phyloP scores from a whole-genome alignment of 37 sponge, comb jelly and placozoan genomes.

The Bolinopsis microptera region DNA sequence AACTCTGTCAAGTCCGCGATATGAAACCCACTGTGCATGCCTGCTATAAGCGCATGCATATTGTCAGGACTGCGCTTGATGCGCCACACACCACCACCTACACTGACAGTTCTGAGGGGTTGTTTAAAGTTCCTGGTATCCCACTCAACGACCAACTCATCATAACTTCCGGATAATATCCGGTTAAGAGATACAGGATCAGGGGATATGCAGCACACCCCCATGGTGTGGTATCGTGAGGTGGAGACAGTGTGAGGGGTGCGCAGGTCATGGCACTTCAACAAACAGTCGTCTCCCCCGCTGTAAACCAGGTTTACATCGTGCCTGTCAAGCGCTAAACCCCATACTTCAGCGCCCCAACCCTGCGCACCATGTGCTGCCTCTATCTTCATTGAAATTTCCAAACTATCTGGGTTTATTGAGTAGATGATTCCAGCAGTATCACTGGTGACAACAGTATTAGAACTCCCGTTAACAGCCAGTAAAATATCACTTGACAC shows the following conservation, averaged over 20 bases:
- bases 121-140: not conserved
- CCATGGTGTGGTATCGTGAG: slow-evolving; percentile 42
- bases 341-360: slow-evolving; percentile 56
- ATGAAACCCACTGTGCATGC: slow-evolving; percentile 63
- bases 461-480: not conserved
- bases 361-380: slow-evolving; percentile 11
- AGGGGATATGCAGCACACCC: slow-evolving; percentile 57
- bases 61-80: not conserved
- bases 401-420: not conserved
- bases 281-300: slow-evolving; percentile 53
- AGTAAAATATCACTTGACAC: slow-evolving; percentile 2
- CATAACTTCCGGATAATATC: slow-evolving; percentile 23
- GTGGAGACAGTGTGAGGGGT: not conserved
- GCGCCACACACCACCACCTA: slow-evolving; percentile 61
- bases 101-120: not conserved
- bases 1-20: not conserved
- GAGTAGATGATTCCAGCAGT: not conserved
- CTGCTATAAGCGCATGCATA: not conserved
- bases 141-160: slow-evolving; percentile 28
- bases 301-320: not conserved
- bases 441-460: not conserved
- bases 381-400: not conserved
- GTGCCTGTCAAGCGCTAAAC: not conserved
- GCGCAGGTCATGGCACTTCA: not conserved
- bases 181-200: not conserved